Base-by-base conservation (phyloP, 2,113 vertebrate species). In the Prinia subflava region DNA sequence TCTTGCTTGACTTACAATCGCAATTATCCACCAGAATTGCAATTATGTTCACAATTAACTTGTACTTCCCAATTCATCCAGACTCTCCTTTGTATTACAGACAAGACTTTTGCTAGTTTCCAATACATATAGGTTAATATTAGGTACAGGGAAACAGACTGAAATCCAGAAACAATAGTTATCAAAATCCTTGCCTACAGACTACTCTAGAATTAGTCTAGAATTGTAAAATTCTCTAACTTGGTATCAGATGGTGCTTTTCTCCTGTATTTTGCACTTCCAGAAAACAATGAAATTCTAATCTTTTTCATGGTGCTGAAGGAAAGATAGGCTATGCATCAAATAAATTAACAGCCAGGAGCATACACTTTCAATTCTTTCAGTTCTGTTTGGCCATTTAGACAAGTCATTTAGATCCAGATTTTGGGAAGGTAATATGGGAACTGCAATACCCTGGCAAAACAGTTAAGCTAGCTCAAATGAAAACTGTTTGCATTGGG, bases 1-100 rank as follows among this genome's bases (percentile, higher is more conserved):
- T 96, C 96, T 95, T 89, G 71, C 85, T 53, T 97, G 95, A 98
- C 74, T 94, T 97, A 98, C 3, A 30, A 92, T 55, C 85, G 37
- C 84, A 97, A 96, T 98, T 97, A 97, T 46, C 76, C 4, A 17
- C 87, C 90, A 94, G 77, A 96, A 84, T 42, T 89, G 41, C 59
- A 91, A 94, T 94, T 89, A 94, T 33, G 52, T 52, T 74, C 77
- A 63, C 84, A 96, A 96, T 96, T 90, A 96, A 94, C 84, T 65
- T 85, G 63, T 47, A n/a, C 37, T 87, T 85, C 50, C 80, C 23
- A 85, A 86, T 85, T 89, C 75, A 92, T 55, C 39, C 41, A 75
- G 59, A 69, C 44, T 82, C 42, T 81, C 46, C 33, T 87, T 55
- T 56, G 25, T 74, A 69, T 76, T 76, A 73, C 9, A 21, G 74